Percentiles rank a stretch among this genome's conserved stretches.
phyloP scores from a whole-genome alignment of 2,797 vertebrate genomes.

The Pteronotus mesoamericanus region DNA sequence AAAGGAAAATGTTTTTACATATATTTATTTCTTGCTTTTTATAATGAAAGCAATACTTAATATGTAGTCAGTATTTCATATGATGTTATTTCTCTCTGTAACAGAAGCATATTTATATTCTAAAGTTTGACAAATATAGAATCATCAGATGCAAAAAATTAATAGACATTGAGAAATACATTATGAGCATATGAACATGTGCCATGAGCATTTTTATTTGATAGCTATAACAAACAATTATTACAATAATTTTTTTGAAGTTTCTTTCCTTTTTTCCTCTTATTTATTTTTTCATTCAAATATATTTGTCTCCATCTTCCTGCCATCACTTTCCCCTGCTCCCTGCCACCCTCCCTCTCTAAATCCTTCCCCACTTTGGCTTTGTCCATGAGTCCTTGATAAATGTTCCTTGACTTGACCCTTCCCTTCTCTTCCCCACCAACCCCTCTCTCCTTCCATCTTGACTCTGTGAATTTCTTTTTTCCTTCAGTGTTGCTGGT shows the following conservation, averaged over 20 bases:
- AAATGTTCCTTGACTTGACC: too few species aligned
- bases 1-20: background rate
- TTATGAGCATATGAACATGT: background rate
- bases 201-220: background rate
- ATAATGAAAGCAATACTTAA: background rate
- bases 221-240: background rate
- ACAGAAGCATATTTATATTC: background rate
- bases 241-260: background rate
- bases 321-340: too few species aligned
- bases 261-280: too few species aligned
- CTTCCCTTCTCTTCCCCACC: too few species aligned
- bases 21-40: background rate
- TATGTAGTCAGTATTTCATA: background rate
- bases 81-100: background rate
- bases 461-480: too few species aligned
- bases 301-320: too few species aligned
- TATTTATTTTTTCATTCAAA: too few species aligned
- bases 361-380: too few species aligned
- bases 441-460: too few species aligned
- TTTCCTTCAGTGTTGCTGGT: too few species aligned
- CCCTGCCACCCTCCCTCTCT: too few species aligned
- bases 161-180: background rate
- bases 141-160: background rate
- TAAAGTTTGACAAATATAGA: background rate
- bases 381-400: too few species aligned